Base-by-base conservation (phyloP, 1,140 invertebrate species). In the Telenomus remus region DNA sequence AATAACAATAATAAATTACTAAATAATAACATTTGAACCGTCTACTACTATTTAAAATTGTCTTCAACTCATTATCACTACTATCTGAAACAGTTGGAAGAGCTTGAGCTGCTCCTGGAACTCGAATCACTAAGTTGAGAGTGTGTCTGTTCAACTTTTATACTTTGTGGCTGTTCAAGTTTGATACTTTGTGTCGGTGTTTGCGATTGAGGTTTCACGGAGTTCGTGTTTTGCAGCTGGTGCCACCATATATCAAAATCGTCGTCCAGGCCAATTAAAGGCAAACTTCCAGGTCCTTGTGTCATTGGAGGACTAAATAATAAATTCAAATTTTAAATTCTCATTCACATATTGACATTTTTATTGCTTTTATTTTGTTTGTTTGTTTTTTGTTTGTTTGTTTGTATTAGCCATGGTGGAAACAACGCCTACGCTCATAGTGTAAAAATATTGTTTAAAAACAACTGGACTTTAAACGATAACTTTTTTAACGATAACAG, bases 261-360 rank as follows among this genome's bases (percentile, higher is more conserved):
- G 33, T 73, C 49, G n/a, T 94, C 93, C 19, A 92, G 86, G 44
- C 91, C 91, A 69, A 95, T 94, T 90, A 94, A 92, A 6, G 93
- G 93, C 51, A 95, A 89, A 79, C 93, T 94, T 55, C 92, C 93
- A 2, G 92, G 91, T 4, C 85, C 91, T 89, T 82, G 90, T 86
- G 61, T 83, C 87, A 89, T 89, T 59, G 84, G 84, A 35, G 83
- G 92, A 75, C 91, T 92, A 76, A 44, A 57, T 70, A 56, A 56
- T 14, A 70, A n/a, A n/a, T n/a, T 76, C 33, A 51, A 8, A 43
- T 9, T 9, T 43, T 35, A 35, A 35, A 43, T 43, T 8, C 4
- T 8, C 12, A 43, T 8, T n/a, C 4, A 9, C 39, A 8, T 43
- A 11, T 9, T 43, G 12, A 43, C 8, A 43, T 11, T 11, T 5